Base-by-base conservation (phyloP, 2,797 vertebrate genomes). In the Zenarchopterus dispar region DNA sequence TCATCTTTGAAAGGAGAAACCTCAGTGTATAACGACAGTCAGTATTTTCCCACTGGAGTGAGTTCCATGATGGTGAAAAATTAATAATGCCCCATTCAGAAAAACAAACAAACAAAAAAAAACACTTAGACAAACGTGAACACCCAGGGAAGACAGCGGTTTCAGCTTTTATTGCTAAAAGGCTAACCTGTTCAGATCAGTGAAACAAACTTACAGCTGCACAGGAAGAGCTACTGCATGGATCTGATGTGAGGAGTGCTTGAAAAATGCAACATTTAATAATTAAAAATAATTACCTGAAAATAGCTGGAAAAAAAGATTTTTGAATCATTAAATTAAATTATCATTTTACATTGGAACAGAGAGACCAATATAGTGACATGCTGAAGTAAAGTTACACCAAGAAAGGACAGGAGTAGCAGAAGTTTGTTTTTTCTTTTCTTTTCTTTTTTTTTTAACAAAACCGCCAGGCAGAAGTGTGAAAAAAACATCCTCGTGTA, bases 141-240 rank as follows among this genome's bases (percentile, higher is more conserved):
- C 57, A 66, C 65, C 78, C 62, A 76, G 67, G 87, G 83, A 91
- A 91, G 81, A 90, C 89, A 51, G 80, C 67, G 74, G 68, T 80
- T 79, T 81, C 67, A 77, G 82, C 73, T 62, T 78, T 93, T 94
- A 93, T 93, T 94, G 93, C 92, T 94, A 92, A 90, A 81, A 88
- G 73, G 77, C 75, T 77, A 84, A 66, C 76, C 65, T 62, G 77
- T 77, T 79, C 67, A 77, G 52, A 79, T 59, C 59, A 69, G 78
- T 73, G 79, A 85, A 81, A 67, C 56, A 75, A 72, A 84, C 68
- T 41, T 62, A 70, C 28, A 69, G 79, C 73, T 68, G 66, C 73
- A 67, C 62, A 44, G 47, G 54, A 78, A 60, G 76, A 64, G 70
- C 82, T 76, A 82, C 69, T 46, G 67, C 49, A 51, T 72, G 80